Percentiles rank a stretch among this genome's conserved stretches.
These are phyloP conservation scores for Ochropleura plecta DNA, from an alignment of 2,888 invertebrate species.

Conservation along the genomic window DNA sequence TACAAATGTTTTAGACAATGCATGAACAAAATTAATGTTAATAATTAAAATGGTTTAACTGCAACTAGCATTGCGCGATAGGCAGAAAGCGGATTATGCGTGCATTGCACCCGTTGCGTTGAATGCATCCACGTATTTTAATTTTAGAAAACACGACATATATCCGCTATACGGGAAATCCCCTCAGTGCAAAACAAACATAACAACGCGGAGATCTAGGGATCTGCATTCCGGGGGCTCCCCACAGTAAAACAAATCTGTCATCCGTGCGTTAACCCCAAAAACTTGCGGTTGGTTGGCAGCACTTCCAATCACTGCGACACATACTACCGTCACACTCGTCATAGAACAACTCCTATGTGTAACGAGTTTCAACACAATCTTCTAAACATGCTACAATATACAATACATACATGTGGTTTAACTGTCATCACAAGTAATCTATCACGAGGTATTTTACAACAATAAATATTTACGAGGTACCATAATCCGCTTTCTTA, in stretches of 20 bases:
- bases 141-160: neutral
- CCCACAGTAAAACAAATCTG: neutral
- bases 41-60: constrained; percentile 25
- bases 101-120: neutral
- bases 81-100: constrained; percentile 26
- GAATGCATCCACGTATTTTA: neutral
- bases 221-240: neutral
- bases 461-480: neutral
- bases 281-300: neutral
- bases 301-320: neutral
- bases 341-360: neutral
- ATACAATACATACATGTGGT: too few species aligned
- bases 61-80: constrained; percentile 1
- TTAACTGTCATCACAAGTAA: neutral
- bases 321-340: neutral
- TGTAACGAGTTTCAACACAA: neutral
- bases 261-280: neutral
- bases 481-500: constrained; percentile 39
- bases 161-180: neutral
- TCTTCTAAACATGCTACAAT: neutral
- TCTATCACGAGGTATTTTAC: neutral
- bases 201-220: neutral
- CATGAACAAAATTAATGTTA: constrained; percentile 31
- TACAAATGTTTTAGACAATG: constrained; percentile 19
- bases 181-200: neutral